These are phyloP conservation scores for Copidosoma floridanum DNA, from an alignment of 1,140 invertebrate genomes.

Conservation along the genomic window DNA sequence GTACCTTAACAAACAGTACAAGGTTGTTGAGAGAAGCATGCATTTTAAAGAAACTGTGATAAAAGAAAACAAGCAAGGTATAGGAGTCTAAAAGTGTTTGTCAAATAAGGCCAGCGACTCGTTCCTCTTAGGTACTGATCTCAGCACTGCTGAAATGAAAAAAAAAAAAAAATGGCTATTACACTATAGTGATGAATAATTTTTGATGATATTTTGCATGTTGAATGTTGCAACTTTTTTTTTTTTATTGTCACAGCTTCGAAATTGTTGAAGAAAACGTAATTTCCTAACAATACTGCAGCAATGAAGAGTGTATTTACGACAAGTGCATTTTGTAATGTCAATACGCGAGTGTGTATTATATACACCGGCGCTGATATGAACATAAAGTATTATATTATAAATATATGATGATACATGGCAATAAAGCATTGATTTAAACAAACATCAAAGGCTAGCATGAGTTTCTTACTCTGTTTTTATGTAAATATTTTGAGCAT, in stretches of 20 bases:
- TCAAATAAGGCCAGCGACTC: not conserved
- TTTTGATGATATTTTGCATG: not conserved
- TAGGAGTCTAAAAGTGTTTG: no score
- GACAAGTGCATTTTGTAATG: not conserved
- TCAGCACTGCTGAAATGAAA: not conserved
- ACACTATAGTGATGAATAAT: not conserved
- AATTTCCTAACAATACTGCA: no score
- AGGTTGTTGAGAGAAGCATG: no score
- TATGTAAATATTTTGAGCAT: not conserved
- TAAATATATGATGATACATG: constrained; percentile 32
- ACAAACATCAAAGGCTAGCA: constrained; percentile 13
- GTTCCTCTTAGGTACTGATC: constrained; percentile 12
- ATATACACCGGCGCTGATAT: not conserved
- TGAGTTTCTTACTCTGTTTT: constrained; percentile 27
- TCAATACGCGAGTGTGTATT: not conserved
- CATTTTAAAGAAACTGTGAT: no score
- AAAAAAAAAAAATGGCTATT: no score
- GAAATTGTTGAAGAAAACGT: no score
- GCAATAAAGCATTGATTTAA: constrained; percentile 38
- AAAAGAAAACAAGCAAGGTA: no score
- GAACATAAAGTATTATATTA: constrained; percentile 21
- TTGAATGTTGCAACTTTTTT: not conserved
- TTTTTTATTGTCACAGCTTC: no score
- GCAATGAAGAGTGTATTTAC: no score
- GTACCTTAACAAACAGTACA: not conserved